These are phyloP conservation scores for Atta cephalotes DNA, from an alignment of 1,140 invertebrate species.

Conservation along the genomic window DNA sequence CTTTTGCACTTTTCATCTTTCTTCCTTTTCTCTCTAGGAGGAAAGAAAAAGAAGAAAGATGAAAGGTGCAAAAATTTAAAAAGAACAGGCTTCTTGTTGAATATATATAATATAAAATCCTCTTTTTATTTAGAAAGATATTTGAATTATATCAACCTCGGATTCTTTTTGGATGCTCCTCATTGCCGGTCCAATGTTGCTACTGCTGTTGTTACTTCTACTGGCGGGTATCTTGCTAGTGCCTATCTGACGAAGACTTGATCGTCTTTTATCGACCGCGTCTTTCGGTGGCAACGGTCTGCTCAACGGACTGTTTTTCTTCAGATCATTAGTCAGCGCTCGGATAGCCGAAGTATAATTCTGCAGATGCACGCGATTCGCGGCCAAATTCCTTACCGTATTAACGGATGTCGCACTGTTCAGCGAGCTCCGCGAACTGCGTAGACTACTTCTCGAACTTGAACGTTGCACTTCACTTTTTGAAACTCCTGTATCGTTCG, in stretches of 20 bases:
- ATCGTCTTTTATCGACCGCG: constrained; percentile 81
- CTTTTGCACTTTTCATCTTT: no score
- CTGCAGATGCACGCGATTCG: constrained; percentile 78
- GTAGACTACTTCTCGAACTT: constrained; percentile 90
- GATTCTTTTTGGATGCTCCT: constrained; percentile 78
- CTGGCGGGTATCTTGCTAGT: constrained; percentile 88
- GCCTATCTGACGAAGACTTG: constrained; percentile 67
- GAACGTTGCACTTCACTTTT: constrained; percentile 87
- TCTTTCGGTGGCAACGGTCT: constrained; percentile 75
- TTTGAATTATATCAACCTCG: constrained; percentile 69
- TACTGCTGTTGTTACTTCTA: constrained; percentile 91
- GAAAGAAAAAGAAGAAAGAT: no score
- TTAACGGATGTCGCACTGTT: constrained; percentile 93
- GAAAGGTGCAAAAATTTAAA: no score
- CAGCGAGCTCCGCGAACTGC: constrained; percentile 93
- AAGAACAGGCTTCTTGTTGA: no score
- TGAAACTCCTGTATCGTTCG: background rate
- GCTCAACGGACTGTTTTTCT: constrained; percentile 75
- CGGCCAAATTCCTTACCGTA: constrained; percentile 90
- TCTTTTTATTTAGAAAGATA: background rate
- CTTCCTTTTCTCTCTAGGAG: no score
- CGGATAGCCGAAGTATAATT: constrained; percentile 84
- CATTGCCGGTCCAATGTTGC: constrained; percentile 87
- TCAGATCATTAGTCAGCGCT: constrained; percentile 82
- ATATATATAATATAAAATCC: no score